These are phyloP conservation scores for Gonioctena quinquepunctata DNA, from an alignment of 1,140 invertebrate genomes.

Conservation along the genomic window DNA sequence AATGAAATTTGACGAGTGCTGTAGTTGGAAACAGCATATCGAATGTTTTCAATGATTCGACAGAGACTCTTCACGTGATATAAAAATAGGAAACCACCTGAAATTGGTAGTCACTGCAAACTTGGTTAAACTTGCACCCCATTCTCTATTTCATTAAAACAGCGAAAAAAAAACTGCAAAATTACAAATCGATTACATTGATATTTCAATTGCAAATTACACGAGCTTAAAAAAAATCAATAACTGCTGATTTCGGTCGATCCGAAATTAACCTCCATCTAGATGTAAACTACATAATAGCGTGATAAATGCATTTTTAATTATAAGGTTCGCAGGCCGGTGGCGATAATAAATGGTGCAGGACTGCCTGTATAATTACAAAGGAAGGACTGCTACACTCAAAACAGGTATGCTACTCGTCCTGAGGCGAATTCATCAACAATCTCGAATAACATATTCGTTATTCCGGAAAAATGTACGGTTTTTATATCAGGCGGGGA, in stretches of 20 bases:
- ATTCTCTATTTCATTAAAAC: no score
- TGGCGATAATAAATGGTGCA: not conserved
- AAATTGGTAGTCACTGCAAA: no score
- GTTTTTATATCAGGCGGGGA: no score
- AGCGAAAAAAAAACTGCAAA: not conserved
- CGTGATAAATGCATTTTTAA: conserved; percentile 5
- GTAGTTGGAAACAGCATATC: no score
- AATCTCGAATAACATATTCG: no score
- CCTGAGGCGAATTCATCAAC: not conserved
- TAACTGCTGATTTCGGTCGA: not conserved
- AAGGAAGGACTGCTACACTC: not conserved
- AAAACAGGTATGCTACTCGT: not conserved
- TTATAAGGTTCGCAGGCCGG: not conserved
- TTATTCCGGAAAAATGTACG: no score
- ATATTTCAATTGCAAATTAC: not conserved
- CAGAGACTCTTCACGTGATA: no score
- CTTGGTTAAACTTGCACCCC: no score
- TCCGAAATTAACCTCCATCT: not conserved
- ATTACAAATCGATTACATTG: no score
- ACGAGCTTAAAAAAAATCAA: not conserved
- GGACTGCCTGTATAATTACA: not conserved
- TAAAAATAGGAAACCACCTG: no score
- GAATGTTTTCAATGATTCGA: no score
- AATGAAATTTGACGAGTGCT: no score
- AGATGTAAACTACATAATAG: not conserved